Conservation (phyloP, 2,113 vertebrate genomes). For the Paraplagusia blochii region DNA sequence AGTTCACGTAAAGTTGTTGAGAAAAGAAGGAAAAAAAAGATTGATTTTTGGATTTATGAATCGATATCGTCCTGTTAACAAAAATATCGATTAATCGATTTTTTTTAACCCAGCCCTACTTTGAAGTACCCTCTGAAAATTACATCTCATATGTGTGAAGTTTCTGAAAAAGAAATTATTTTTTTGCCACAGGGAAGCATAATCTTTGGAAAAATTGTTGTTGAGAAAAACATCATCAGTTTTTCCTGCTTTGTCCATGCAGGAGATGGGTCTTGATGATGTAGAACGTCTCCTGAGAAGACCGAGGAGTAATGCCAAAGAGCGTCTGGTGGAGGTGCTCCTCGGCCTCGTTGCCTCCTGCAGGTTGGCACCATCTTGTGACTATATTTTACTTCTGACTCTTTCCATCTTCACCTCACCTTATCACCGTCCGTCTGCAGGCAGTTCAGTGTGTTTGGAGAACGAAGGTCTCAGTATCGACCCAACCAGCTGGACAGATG, state of each 20-base stretch:
- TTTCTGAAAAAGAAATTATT: too few species aligned
- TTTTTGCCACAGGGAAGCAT: too few species aligned
- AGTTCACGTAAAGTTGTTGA: too few species aligned
- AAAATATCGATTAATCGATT: too few species aligned
- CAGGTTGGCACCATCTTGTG: constrained; percentile 74
- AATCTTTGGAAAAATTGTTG: too few species aligned
- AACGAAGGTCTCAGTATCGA: constrained; percentile 76
- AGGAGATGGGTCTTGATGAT: constrained; percentile 85
- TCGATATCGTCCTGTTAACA: too few species aligned
- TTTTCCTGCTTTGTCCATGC: background rate
- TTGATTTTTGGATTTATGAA: too few species aligned
- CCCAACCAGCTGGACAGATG: constrained; percentile 85
- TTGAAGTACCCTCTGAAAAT: too few species aligned
- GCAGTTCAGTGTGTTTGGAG: constrained; percentile 78
- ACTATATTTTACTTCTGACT: background rate
- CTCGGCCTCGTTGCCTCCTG: constrained; percentile 86
- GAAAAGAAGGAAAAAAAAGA: too few species aligned
- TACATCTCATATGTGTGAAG: too few species aligned
- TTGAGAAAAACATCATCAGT: too few species aligned
- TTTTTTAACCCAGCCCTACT: too few species aligned
- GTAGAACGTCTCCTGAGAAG: constrained; percentile 81
- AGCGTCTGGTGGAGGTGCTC: constrained; percentile 77
- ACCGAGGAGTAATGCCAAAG: constrained; percentile 75
- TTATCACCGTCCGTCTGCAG: constrained; percentile 57
- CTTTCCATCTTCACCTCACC: background rate